Evolutionary conservation across 2,888 invertebrate genomes (phyloP).

Genomic region (Cryptus viduatorius): DNA sequence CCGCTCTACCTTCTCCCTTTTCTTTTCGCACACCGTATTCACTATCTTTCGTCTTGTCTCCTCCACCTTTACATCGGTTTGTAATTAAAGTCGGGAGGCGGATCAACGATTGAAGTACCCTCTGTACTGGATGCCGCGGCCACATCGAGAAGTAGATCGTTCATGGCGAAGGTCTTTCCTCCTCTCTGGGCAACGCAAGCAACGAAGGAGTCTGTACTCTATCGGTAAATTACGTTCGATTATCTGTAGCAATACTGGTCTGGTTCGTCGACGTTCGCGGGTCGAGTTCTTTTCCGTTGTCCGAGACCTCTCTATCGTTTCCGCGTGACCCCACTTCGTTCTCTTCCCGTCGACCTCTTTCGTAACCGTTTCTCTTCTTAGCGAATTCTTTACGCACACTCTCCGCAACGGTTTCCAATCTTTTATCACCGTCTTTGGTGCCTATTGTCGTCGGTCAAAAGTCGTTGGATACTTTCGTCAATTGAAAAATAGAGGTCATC

Average conservation of each 20-base stretch:
- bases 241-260: slow-evolving; percentile 45
- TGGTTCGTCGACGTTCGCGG: slow-evolving; percentile 30
- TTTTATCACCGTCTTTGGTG: background rate
- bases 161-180: slow-evolving; percentile 53
- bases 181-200: slow-evolving; percentile 20
- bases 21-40: slow-evolving; percentile 38
- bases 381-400: background rate
- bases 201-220: slow-evolving; percentile 13
- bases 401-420: background rate
- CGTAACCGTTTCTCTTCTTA: slow-evolving; percentile 26
- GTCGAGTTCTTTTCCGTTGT: slow-evolving; percentile 50
- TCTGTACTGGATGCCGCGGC: slow-evolving; percentile 52
- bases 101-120: slow-evolving; percentile 64
- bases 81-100: slow-evolving; percentile 68
- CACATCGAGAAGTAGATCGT: slow-evolving; percentile 62
- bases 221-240: slow-evolving; percentile 66
- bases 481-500: slow-evolving; percentile 9
- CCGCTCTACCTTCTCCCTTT: slow-evolving; percentile 14
- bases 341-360: slow-evolving; percentile 8
- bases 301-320: slow-evolving; percentile 58
- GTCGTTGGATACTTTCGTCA: slow-evolving; percentile 14
- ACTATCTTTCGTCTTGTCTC: slow-evolving; percentile 27
- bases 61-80: slow-evolving; percentile 55
- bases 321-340: slow-evolving; percentile 44
- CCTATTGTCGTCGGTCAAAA: slow-evolving; percentile 1